Percentiles rank a stretch among this genome's conserved stretches.
phyloP scores from a whole-genome alignment of 2,888 invertebrate species.

The Torymus aiolomorphi region DNA sequence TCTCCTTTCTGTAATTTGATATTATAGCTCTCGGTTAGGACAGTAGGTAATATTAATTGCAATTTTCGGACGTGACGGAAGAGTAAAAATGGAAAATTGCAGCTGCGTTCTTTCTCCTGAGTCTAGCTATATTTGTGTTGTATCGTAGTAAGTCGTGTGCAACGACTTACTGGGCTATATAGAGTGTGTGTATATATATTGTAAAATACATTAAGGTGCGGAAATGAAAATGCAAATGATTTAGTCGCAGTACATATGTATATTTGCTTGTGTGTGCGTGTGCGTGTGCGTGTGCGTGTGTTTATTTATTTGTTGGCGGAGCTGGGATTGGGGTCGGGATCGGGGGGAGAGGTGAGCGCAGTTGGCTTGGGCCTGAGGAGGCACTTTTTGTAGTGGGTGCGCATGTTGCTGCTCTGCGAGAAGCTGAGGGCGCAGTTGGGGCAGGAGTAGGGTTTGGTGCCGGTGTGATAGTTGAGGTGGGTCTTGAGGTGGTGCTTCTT shows the following conservation, averaged over 20 bases:
- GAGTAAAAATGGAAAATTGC: too few relatives aligned
- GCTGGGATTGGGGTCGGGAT: background rate
- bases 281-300: too few relatives aligned
- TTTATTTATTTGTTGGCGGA: background rate
- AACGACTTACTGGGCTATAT: background rate
- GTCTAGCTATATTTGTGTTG: background rate
- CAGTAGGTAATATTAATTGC: too few relatives aligned
- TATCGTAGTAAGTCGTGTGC: background rate
- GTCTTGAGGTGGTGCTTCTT: constrained; percentile 91
- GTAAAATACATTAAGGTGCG: background rate
- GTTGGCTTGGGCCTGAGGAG: constrained; percentile 55
- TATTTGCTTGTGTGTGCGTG: too few relatives aligned
- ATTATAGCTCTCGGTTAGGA: too few relatives aligned
- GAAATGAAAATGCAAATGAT: background rate
- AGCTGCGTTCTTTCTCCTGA: too few relatives aligned
- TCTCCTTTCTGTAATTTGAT: too few relatives aligned
- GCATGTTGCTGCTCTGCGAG: constrained; percentile 91
- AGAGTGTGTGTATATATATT: constrained; percentile 4
- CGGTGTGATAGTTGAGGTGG: constrained; percentile 90
- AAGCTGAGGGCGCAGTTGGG: constrained; percentile 85
- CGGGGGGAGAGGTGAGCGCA: background rate
- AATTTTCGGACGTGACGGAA: too few relatives aligned
- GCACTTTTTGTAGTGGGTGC: constrained; percentile 90
- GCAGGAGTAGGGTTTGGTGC: constrained; percentile 88
- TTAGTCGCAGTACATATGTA: too few relatives aligned